Conservation (phyloP, 35 echinoderm and acorn worm species). For the Diadema setosum region DNA sequence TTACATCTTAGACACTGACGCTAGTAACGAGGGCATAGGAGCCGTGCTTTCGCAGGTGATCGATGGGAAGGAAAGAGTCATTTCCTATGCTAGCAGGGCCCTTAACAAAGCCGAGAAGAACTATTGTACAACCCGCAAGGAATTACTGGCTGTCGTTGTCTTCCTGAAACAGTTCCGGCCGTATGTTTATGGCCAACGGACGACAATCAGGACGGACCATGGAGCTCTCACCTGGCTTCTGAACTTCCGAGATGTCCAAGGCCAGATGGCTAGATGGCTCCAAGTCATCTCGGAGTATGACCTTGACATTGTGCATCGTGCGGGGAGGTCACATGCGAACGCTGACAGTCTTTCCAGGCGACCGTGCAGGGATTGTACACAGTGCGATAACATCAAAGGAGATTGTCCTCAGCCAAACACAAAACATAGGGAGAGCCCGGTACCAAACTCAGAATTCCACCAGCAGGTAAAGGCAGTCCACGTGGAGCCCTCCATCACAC, state of each 20-base stretch:
- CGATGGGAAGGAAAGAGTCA: conserved; percentile 9
- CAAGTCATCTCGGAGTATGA: background rate
- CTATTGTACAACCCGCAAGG: conserved; percentile 20
- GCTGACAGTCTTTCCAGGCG: background rate
- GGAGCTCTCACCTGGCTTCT: background rate
- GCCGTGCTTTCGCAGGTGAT: conserved; percentile 17
- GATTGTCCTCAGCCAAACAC: background rate
- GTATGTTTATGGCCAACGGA: background rate
- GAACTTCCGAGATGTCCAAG: background rate
- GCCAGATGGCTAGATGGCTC: conserved; percentile 28
- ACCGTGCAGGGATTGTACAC: background rate
- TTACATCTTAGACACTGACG: conserved; percentile 45
- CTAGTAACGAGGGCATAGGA: background rate
- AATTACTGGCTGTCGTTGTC: background rate
- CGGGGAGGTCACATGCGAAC: conserved; percentile 14
- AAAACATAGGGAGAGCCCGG: background rate
- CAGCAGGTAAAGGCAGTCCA: no score
- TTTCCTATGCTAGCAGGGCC: background rate
- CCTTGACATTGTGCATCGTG: background rate
- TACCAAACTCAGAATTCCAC: no score
- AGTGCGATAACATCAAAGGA: no score
- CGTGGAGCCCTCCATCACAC: no score
- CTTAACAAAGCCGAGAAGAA: background rate
- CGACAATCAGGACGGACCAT: background rate
- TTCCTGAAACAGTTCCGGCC: background rate